phyloP scores from a whole-genome alignment of 2,797 vertebrate species.

The Gallinago nigripennis region DNA sequence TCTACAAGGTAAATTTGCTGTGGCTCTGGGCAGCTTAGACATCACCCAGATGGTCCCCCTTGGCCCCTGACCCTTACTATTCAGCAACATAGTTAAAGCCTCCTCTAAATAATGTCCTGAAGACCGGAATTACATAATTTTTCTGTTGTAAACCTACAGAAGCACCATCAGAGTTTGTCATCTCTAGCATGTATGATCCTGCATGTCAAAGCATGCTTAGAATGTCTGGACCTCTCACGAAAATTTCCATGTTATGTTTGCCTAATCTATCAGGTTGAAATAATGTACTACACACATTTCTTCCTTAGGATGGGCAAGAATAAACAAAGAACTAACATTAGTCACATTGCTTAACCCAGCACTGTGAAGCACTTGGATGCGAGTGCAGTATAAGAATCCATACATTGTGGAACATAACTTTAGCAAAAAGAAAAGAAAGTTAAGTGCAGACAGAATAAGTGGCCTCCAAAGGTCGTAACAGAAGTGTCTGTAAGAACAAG shows the following conservation, averaged over 20 bases:
- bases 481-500: not conserved
- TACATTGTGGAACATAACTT: not conserved
- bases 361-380: not conserved
- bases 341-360: not conserved
- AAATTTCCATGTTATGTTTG: not conserved
- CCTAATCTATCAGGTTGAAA: not conserved
- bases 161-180: not conserved
- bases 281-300: not conserved
- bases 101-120: not conserved
- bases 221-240: not conserved
- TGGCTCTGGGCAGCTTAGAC: not conserved
- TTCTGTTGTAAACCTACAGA: not conserved
- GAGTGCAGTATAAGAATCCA: not conserved
- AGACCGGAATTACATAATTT: not conserved
- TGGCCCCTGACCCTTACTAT: not conserved
- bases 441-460: not conserved
- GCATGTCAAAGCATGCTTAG: not conserved
- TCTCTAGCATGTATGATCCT: not conserved
- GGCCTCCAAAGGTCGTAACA: not conserved
- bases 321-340: not conserved
- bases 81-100: not conserved
- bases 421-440: not conserved
- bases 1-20: not conserved
- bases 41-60: not conserved
- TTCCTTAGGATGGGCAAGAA: not conserved